Evolutionary conservation across 2,113 vertebrate genomes (phyloP).

Genomic region (Equus quagga): DNA sequence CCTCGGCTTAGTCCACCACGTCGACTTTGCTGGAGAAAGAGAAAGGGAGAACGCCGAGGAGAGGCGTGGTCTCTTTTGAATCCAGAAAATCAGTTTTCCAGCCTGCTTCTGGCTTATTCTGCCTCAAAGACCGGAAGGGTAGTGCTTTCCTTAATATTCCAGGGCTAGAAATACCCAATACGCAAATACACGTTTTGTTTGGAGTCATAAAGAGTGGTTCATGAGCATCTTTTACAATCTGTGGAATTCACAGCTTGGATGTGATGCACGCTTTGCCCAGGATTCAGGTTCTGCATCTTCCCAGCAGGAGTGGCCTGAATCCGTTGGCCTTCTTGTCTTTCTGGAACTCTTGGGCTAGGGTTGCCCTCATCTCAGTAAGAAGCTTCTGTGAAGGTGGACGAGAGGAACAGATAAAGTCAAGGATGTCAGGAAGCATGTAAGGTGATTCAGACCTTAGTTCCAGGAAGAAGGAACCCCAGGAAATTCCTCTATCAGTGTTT

Average conservation of each 20-base stretch:
- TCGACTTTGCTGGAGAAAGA: not conserved
- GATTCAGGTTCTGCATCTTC: not conserved
- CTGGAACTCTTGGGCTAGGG: not conserved
- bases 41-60: not conserved
- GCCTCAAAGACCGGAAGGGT: not conserved
- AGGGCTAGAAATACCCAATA: not conserved
- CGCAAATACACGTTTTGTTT: not conserved
- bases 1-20: not conserved
- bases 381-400: not conserved
- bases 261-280: not conserved
- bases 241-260: not conserved
- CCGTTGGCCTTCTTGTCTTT: not conserved
- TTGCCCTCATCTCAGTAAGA: not conserved
- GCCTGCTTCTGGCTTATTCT: not conserved
- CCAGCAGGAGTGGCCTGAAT: rapidly evolving
- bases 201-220: not conserved
- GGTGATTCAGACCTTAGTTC: slow-evolving; percentile 61
- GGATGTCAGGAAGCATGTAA: slow-evolving; percentile 59
- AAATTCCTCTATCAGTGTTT: slow-evolving; percentile 54
- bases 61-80: not conserved
- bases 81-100: not conserved
- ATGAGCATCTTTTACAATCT: not conserved
- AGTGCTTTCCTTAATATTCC: not conserved
- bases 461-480: slow-evolving; percentile 61
- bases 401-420: slow-evolving; percentile 36